Percentiles rank a stretch among this genome's conserved stretches.
phyloP scores from a whole-genome alignment of 1,140 invertebrate species.

The Leptinotarsa defecta region DNA sequence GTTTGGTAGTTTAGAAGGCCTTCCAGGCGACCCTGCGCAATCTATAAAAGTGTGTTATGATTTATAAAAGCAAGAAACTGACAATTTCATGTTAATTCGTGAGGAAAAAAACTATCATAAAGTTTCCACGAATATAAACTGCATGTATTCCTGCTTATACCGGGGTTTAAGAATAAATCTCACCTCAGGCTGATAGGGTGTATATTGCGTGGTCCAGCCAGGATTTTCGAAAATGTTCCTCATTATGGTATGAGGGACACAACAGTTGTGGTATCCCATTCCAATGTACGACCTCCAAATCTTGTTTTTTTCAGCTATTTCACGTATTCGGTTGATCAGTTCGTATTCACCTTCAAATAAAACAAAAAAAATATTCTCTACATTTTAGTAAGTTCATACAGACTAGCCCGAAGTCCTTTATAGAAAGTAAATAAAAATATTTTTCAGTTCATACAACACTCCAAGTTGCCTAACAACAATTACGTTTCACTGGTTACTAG shows the following conservation, averaged over 20 bases:
- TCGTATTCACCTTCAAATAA: constrained; percentile 82
- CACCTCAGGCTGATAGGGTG: constrained; percentile 91
- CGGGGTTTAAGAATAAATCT: too few species aligned
- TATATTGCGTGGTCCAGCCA: constrained; percentile 94
- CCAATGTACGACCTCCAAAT: constrained; percentile 97
- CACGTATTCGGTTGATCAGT: constrained; percentile 76
- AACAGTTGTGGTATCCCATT: constrained; percentile 98
- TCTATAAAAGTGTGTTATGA: constrained; percentile 18
- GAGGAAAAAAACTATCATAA: too few species aligned
- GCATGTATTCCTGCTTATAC: background rate
- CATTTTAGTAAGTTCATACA: too few species aligned
- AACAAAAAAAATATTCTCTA: constrained; percentile 5
- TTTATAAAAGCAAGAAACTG: too few species aligned
- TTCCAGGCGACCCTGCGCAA: constrained; percentile 92
- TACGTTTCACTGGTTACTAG: too few species aligned
- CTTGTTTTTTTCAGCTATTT: constrained; percentile 86
- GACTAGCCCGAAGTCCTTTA: too few species aligned
- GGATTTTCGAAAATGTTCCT: constrained; percentile 99
- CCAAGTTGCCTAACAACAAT: too few species aligned
- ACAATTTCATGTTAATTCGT: too few species aligned
- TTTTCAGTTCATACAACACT: too few species aligned
- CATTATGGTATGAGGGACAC: constrained; percentile 92
- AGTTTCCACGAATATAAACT: background rate
- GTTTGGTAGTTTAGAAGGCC: constrained; percentile 98
- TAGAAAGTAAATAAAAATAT: too few species aligned